Percentiles rank a stretch among this genome's conserved stretches.
These are phyloP conservation scores for Dendrolimus punctatus DNA, from an alignment of 1,140 invertebrate species.

Conservation along the genomic window DNA sequence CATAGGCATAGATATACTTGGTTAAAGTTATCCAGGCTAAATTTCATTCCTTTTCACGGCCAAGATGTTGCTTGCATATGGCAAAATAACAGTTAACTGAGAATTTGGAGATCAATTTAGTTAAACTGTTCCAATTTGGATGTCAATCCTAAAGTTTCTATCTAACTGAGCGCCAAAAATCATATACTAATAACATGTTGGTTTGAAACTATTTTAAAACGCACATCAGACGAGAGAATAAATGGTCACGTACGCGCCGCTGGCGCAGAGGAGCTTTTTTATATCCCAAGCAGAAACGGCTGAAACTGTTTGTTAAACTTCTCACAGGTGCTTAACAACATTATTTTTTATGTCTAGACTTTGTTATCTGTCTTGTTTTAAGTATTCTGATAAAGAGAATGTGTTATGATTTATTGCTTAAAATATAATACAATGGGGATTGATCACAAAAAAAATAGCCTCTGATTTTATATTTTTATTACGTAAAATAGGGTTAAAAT, in stretches of 20 bases:
- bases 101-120: conserved; percentile 9
- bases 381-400: too few relatives aligned
- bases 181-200: conserved; percentile 27
- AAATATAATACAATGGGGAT: too few relatives aligned
- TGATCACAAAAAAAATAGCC: too few relatives aligned
- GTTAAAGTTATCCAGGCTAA: too few relatives aligned
- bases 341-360: too few relatives aligned
- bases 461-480: too few relatives aligned
- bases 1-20: too few relatives aligned
- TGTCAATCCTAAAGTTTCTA: conserved; percentile 11
- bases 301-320: neutral
- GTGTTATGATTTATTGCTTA: too few relatives aligned
- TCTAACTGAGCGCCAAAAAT: conserved; percentile 1
- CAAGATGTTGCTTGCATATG: neutral
- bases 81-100: conserved; percentile 4
- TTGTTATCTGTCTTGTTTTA: too few relatives aligned
- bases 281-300: conserved; percentile 23
- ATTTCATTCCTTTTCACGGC: too few relatives aligned
- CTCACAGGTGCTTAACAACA: neutral
- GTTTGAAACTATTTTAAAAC: conserved; percentile 36
- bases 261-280: conserved; percentile 36
- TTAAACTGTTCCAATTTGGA: conserved; percentile 15
- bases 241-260: conserved; percentile 44
- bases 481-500: too few relatives aligned
- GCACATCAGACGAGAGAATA: conserved; percentile 39